Percentiles rank a stretch among this genome's conserved stretches.
These are phyloP conservation scores for Corvus hawaiiensis DNA, from an alignment of 2,113 vertebrate species.

Conservation along the genomic window DNA sequence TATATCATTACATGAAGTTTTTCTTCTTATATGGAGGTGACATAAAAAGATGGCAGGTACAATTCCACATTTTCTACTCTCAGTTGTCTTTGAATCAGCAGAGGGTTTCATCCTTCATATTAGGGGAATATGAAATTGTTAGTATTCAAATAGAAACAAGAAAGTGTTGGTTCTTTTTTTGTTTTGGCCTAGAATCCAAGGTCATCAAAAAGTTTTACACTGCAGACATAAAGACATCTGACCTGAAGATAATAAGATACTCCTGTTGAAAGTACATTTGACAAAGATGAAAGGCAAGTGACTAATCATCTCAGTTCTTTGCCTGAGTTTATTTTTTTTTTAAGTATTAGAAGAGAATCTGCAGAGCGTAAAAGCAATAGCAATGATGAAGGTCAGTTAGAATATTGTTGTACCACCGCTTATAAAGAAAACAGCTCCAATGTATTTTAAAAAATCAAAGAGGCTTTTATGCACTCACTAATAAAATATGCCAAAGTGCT, in stretches of 20 bases:
- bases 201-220: background rate
- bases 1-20: background rate
- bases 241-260: background rate
- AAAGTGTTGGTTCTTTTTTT: accelerated
- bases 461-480: constrained; percentile 31
- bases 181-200: background rate
- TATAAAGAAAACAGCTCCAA: constrained; percentile 9
- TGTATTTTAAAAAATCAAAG: constrained; percentile 62
- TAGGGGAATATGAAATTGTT: background rate
- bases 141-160: background rate
- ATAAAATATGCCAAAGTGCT: constrained; percentile 50
- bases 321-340: background rate
- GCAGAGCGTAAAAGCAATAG: constrained; percentile 21
- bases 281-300: constrained; percentile 25
- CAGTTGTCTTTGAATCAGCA: background rate
- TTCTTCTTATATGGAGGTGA: background rate
- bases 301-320: constrained; percentile 10
- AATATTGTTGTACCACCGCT: constrained; percentile 48
- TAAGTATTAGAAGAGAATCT: background rate
- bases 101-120: background rate
- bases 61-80: background rate
- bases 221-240: background rate
- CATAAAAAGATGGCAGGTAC: background rate
- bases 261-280: background rate
- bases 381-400: constrained; percentile 40